These are phyloP conservation scores for Aphelenchoides besseyi DNA, from an alignment of 1,140 invertebrate genomes.

Conservation along the genomic window DNA sequence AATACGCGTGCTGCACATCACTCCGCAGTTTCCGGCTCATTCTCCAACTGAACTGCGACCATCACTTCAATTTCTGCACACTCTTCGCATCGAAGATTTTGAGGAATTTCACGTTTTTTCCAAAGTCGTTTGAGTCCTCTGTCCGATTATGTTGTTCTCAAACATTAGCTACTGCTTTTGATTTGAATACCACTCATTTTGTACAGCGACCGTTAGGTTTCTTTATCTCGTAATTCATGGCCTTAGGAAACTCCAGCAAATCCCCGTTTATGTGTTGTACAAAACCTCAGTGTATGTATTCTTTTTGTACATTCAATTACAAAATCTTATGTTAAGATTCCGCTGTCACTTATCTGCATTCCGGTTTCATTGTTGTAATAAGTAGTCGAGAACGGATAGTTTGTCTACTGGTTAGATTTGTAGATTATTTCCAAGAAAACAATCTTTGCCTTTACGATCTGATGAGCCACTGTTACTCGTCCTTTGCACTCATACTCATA, in stretches of 20 bases:
- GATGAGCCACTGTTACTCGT: too few relatives aligned
- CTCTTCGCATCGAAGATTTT: neutral
- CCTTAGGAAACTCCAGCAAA: too few relatives aligned
- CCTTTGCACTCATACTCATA: too few relatives aligned
- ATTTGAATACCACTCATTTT: neutral
- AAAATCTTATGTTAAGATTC: too few relatives aligned
- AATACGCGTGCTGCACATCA: conserved; percentile 2
- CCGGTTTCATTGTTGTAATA: too few relatives aligned
- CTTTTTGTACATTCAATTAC: neutral
- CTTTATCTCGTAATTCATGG: neutral
- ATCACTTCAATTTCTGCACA: conserved; percentile 11
- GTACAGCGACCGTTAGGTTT: neutral
- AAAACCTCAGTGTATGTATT: neutral
- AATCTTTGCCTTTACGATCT: too few relatives aligned
- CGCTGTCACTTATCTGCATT: too few relatives aligned
- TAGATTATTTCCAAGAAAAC: too few relatives aligned
- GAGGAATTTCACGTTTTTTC: conserved; percentile 20
- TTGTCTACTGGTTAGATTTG: too few relatives aligned
- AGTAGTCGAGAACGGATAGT: too few relatives aligned
- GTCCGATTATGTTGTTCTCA: too few relatives aligned
- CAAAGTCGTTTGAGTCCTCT: neutral
- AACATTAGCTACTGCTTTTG: neutral
- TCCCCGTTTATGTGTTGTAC: neutral
- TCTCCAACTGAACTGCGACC: conserved; percentile 2
- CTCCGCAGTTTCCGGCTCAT: neutral